Evolutionary conservation across 2,888 invertebrate genomes (phyloP).

Genomic region (Diarsia brunnea): DNA sequence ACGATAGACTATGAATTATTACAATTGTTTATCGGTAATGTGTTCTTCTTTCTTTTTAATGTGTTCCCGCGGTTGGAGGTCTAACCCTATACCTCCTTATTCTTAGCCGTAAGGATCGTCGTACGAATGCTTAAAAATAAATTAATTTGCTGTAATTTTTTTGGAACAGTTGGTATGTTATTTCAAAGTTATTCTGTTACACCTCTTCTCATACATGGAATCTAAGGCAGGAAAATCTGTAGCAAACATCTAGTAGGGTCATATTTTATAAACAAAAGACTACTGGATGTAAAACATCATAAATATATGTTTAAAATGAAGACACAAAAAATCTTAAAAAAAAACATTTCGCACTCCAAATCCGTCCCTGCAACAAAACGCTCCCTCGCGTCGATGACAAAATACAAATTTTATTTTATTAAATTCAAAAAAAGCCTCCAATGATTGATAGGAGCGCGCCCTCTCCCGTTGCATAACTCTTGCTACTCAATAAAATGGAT

Average conservation of each 20-base stretch:
- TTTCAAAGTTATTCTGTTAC: not conserved
- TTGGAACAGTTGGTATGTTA: not conserved
- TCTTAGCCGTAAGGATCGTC: not conserved
- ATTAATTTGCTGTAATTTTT: not conserved
- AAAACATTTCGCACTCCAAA: conserved; percentile 45
- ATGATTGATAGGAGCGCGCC: conserved; percentile 90
- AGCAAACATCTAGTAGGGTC: not conserved
- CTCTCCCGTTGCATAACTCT: conserved; percentile 85
- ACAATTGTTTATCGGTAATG: not conserved
- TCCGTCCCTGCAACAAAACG: conserved; percentile 82
- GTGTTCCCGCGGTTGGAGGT: not conserved
- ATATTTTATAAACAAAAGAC: not conserved
- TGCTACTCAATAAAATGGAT: conserved; percentile 88
- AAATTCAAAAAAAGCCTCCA: conserved; percentile 91
- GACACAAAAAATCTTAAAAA: not conserved
- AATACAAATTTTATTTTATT: conserved; percentile 92
- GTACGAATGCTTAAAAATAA: not conserved
- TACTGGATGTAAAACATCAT: too few relatives aligned
- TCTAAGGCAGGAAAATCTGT: not conserved
- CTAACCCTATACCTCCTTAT: not conserved
- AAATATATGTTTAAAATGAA: too few relatives aligned
- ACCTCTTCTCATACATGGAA: not conserved
- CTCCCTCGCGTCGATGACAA: conserved; percentile 90
- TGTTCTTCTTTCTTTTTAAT: not conserved
- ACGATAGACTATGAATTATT: not conserved